Percentiles rank a stretch among this genome's conserved stretches.
Evolutionary conservation across 2,888 invertebrate species (phyloP).

Genomic region (Phymatocera aterrima): DNA sequence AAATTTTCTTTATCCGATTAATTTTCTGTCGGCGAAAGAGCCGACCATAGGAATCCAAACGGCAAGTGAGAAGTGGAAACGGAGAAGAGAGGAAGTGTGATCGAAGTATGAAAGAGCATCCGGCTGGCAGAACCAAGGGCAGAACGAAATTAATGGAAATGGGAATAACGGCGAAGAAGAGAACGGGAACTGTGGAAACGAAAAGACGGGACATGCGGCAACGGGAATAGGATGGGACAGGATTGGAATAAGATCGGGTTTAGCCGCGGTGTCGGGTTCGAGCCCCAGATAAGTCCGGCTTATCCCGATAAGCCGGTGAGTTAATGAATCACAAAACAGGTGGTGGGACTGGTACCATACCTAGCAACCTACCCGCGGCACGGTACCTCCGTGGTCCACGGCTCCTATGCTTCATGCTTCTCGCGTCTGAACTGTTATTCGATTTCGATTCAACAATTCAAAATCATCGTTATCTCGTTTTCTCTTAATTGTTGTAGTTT

Average conservation of each 20-base stretch:
- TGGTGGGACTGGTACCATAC: slow-evolving; percentile 64
- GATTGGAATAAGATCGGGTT: slow-evolving; percentile 74
- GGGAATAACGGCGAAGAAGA: slow-evolving; percentile 26
- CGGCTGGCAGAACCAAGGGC: no score
- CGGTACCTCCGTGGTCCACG: slow-evolving; percentile 48
- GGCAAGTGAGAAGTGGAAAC: neutral
- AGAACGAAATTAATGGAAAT: slow-evolving; percentile 19
- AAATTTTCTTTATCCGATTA: no score
- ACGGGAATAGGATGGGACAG: slow-evolving; percentile 60
- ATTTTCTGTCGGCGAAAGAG: no score
- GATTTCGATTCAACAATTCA: neutral
- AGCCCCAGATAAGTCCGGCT: slow-evolving; percentile 74
- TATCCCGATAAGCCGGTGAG: slow-evolving; percentile 75
- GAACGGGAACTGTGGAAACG: slow-evolving; percentile 36
- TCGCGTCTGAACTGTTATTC: slow-evolving; percentile 10
- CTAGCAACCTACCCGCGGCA: slow-evolving; percentile 50
- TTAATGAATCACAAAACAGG: slow-evolving; percentile 75
- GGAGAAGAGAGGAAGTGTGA: neutral
- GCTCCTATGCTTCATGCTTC: slow-evolving; percentile 18
- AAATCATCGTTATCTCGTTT: neutral
- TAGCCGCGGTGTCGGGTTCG: slow-evolving; percentile 74
- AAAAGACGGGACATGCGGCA: slow-evolving; percentile 44
- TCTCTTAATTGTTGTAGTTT: neutral
- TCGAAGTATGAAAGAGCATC: neutral
- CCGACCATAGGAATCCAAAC: no score